Base-by-base conservation (phyloP, 1,140 invertebrate species). In the Anastrepha obliqua region DNA sequence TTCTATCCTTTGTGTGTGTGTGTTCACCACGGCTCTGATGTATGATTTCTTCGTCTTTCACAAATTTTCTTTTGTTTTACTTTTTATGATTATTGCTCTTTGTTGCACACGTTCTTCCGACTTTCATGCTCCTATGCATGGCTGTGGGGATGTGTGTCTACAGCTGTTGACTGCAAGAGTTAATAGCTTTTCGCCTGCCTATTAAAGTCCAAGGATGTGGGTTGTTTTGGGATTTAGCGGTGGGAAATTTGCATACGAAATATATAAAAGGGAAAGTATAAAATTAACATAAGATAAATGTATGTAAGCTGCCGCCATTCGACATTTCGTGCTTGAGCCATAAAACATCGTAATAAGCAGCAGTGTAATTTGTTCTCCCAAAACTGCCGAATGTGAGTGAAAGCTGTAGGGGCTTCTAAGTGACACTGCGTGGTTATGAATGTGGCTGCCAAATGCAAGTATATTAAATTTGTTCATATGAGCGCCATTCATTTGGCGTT, bases 221-320 rank as follows among this genome's bases (percentile, higher is more conserved):
- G 17, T 55, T 29, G 44, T 74, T 74, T 74, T 74, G 67, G 67
- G 47, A n/a, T 47, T 81, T 55, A 44, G 51, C 44, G 1, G 2
- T 51, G 51, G 1, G 47, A 55, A 55, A 81, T 81, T 81, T 81
- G 17, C 47, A 81, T 81, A 55, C 55, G 20, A 51, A 81, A 55
- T 0, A 9, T 20, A 6, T 55, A 51, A 81, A 51, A 81, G 44
- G 74, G 74, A 81, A 55, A 81, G 74, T 81, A n/a, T 17, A 47
- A 81, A 81, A 81, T 81, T 81, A 81, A 81, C 47, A 58, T 81
- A 58, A 81, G 47, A 81, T 55, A 58, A 81, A 81, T 81, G 74
- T 81, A 81, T 55, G 47, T 81, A 4, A 17, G 47, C 44, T 81
- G 47, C 29, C 47, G 17, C 74, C n/a, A 29, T 81, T 51, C 44